Percentiles rank a stretch among this genome's conserved stretches.
These are phyloP conservation scores for Blastobasis lacticolella DNA, from an alignment of 2,888 invertebrate species.

Conservation along the genomic window DNA sequence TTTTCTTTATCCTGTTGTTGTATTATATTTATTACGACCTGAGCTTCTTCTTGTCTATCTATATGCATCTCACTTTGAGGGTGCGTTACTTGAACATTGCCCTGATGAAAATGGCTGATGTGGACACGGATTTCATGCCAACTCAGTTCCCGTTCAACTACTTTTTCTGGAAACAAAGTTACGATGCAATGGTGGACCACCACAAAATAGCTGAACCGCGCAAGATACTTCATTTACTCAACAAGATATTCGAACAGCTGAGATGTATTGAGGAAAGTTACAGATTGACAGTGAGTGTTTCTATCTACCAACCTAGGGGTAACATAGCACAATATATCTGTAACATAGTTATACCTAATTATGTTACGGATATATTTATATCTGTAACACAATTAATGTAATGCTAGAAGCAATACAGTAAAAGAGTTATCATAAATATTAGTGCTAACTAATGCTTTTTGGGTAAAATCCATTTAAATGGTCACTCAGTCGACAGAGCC, in stretches of 20 bases:
- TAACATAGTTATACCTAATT: too few species aligned
- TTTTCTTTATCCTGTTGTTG: slow-evolving; percentile 26
- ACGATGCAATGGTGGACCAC: slow-evolving; percentile 32
- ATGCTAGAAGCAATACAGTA: too few species aligned
- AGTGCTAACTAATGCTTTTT: too few species aligned
- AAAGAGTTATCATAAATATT: too few species aligned
- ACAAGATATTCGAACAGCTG: slow-evolving; percentile 31
- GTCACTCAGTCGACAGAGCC: too few species aligned
- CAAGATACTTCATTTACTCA: slow-evolving; percentile 28
- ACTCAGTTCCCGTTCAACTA: slow-evolving; percentile 32
- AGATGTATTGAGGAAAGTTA: slow-evolving; percentile 25
- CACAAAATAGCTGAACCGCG: slow-evolving; percentile 23
- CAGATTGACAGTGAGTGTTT: slow-evolving; percentile 34
- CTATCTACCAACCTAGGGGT: not conserved
- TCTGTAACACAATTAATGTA: too few species aligned
- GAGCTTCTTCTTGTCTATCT: slow-evolving; percentile 24
- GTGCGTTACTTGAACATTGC: slow-evolving; percentile 43
- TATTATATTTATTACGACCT: slow-evolving; percentile 34
- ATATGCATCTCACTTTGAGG: slow-evolving; percentile 29
- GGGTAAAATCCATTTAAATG: too few species aligned
- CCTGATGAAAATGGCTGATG: slow-evolving; percentile 34
- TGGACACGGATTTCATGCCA: slow-evolving; percentile 36
- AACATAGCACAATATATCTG: too few species aligned
- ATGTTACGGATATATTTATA: too few species aligned
- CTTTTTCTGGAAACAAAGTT: slow-evolving; percentile 37